Evolutionary conservation across 2,797 vertebrate species (phyloP).

Genomic region (Acrossocheilus wenchowensis): DNA sequence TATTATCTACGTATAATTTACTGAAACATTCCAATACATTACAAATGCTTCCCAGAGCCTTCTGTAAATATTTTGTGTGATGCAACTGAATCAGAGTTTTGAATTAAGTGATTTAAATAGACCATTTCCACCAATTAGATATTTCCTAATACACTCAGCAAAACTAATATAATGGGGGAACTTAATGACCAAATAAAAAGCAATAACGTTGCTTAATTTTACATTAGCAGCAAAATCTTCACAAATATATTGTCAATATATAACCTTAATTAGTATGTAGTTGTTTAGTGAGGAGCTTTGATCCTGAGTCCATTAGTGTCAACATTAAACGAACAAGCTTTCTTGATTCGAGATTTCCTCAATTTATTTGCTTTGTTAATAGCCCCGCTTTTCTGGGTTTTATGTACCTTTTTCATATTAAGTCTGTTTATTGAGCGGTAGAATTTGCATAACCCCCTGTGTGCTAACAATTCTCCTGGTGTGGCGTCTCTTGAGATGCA

Average conservation of each 20-base stretch:
- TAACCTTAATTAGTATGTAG: constrained; percentile 49
- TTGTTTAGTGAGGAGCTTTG: constrained; percentile 59
- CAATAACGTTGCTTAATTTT: constrained; percentile 3
- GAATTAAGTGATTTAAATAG: not conserved
- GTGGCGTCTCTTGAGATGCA: constrained; percentile 8
- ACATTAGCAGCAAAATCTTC: constrained; percentile 10
- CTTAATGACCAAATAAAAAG: not conserved
- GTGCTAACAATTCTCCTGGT: constrained; percentile 31
- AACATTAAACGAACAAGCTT: constrained; percentile 53
- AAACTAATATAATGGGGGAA: not conserved
- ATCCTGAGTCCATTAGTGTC: constrained; percentile 57
- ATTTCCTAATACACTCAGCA: not conserved
- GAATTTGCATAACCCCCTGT: constrained; percentile 52
- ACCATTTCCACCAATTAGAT: not conserved
- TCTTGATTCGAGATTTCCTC: not conserved
- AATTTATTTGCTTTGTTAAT: constrained; percentile 48
- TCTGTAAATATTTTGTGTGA: not conserved
- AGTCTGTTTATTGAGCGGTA: constrained; percentile 43
- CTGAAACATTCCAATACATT: not conserved
- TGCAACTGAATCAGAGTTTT: not conserved
- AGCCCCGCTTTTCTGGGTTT: constrained; percentile 36
- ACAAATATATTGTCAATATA: constrained; percentile 8
- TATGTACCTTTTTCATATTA: constrained; percentile 41
- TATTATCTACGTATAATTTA: not conserved
- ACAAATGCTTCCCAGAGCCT: not conserved